A percentile compares a stretch with the other conserved stretches of the same genome.
Evolutionary conservation across 2,113 vertebrate species (phyloP).

Genomic region (Rhea pennata): DNA sequence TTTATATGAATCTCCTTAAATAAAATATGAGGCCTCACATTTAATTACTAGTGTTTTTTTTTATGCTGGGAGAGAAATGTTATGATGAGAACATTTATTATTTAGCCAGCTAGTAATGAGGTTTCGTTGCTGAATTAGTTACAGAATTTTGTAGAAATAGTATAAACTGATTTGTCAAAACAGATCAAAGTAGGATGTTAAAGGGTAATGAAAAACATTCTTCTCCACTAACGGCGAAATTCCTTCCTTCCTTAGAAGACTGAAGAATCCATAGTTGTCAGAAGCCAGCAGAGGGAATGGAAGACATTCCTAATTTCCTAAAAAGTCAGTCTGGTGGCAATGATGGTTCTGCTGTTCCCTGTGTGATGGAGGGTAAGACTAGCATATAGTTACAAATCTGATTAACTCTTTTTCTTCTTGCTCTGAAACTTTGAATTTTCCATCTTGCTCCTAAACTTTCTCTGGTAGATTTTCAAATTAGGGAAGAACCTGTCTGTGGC

Average conservation of each 20-base stretch:
- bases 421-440: not conserved
- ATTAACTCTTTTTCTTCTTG: not conserved
- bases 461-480: not conserved
- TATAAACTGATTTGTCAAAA: not conserved
- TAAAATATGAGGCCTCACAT: not conserved
- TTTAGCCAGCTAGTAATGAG: not conserved
- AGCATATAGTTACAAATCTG: not conserved
- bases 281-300: not conserved
- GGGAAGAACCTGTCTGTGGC: not conserved
- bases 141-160: not conserved
- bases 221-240: not conserved
- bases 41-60: not conserved
- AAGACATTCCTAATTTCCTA: not conserved
- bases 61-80: not conserved
- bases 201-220: not conserved
- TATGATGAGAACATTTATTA: not conserved
- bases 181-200: not conserved
- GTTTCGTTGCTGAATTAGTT: not conserved
- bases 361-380: not conserved
- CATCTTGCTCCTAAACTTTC: not conserved
- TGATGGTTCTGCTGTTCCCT: not conserved
- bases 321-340: not conserved
- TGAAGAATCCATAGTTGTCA: not conserved
- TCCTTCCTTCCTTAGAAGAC: not conserved
- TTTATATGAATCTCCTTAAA: not conserved